These are phyloP conservation scores for Sipha flava DNA, from an alignment of 1,140 invertebrate genomes.

Conservation along the genomic window DNA sequence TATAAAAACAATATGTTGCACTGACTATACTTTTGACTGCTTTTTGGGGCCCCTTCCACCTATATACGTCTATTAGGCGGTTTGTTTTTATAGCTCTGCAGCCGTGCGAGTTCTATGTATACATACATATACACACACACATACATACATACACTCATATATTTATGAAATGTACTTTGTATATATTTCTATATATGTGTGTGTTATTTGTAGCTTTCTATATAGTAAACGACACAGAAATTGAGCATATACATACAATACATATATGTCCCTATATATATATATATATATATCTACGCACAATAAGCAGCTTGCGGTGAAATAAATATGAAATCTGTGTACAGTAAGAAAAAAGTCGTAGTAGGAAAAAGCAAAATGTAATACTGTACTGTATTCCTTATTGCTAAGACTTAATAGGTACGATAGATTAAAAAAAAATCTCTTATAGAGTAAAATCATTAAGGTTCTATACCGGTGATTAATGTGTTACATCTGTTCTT, in stretches of 20 bases:
- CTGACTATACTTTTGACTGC: constrained; percentile 24
- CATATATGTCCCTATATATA: background rate
- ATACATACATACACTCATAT: background rate
- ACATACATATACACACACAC: too few species aligned
- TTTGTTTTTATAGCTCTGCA: constrained; percentile 15
- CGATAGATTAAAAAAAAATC: too few species aligned
- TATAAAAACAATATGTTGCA: constrained; percentile 33
- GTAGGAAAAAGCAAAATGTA: too few species aligned
- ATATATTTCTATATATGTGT: too few species aligned
- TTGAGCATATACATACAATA: too few species aligned
- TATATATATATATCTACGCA: background rate
- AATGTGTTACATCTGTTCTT: too few species aligned
- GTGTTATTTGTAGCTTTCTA: background rate
- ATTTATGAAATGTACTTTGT: background rate
- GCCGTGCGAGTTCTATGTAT: background rate
- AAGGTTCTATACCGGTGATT: too few species aligned
- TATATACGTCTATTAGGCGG: background rate
- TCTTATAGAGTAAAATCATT: too few species aligned
- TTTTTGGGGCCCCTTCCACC: constrained; percentile 1
- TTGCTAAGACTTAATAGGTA: too few species aligned
- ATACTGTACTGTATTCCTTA: too few species aligned
- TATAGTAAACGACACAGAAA: background rate
- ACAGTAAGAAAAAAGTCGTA: too few species aligned
- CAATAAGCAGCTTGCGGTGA: background rate
- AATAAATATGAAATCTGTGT: too few species aligned